Base-by-base conservation (phyloP, 2,113 vertebrate species). In the Ramphastos sulfuratus region DNA sequence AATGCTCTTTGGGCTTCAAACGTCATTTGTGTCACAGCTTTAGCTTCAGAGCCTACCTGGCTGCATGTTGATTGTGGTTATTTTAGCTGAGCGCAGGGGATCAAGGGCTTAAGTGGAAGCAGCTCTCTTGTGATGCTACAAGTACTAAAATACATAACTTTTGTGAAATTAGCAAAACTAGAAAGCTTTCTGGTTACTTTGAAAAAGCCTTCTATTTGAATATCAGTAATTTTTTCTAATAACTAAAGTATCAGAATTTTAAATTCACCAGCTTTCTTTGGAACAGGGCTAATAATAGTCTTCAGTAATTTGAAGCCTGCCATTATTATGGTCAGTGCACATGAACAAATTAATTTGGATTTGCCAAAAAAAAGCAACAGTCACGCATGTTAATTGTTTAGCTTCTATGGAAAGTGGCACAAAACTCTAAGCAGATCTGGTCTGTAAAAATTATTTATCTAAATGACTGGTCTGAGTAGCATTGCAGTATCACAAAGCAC, bases 121-220 rank as follows among this genome's bases (percentile, higher is more conserved):
- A n/a, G 56, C 31, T 50, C 16, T 89, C 84, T 60, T 67, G 37
- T 46, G 19, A 89, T 52, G 52, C 28, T 74, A 42, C 54, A 92
- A 92, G 60, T 75, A 67, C 35, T 90, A 81, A 72, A 89, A 61
- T 24, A 66, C 13, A 58, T 73, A 5, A 72, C 19, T 89, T 92
- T 81, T 93, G 19, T 35, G 75, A 87, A 86, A 88, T 87, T 59
- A 74, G 64, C 48, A 76, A 96, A 72, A 31, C 78, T 93, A 89
- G 86, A 50, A 75, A 61, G 19, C 30, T 82, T 80, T 81, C 65
- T 50, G 59, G 30, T 72, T 65, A 85, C 63, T 92, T 79, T 76
- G 76, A 93, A 71, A 96, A 93, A 83, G 61, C 37, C 58, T 85
- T 82, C 21, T 80, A 92, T 71, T 94, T n/a, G 31, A 66, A 72